These are phyloP conservation scores for Drosophila prostipennis DNA, from an alignment of 2,888 invertebrate genomes.

Conservation along the genomic window DNA sequence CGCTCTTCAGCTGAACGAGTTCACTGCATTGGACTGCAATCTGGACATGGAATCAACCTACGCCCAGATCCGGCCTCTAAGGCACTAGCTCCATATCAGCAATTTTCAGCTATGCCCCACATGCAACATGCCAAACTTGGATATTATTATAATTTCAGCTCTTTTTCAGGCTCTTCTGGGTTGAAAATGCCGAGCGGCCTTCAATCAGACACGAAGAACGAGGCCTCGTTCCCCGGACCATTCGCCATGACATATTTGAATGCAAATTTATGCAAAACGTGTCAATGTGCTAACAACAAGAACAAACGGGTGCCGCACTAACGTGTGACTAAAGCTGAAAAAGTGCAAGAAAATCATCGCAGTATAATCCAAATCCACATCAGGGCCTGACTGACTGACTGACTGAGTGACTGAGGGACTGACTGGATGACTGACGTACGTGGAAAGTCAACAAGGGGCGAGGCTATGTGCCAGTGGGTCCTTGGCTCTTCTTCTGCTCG, in stretches of 20 bases:
- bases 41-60: constrained; percentile 20
- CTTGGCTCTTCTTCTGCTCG: constrained; percentile 15
- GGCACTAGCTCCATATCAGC: constrained; percentile 22
- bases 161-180: not conserved
- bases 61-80: constrained; percentile 15
- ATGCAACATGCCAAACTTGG: constrained; percentile 35
- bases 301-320: constrained; percentile 47
- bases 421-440: constrained; percentile 30
- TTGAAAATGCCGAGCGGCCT: constrained; percentile 31
- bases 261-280: constrained; percentile 82
- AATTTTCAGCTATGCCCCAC: constrained; percentile 35
- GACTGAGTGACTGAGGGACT: constrained; percentile 1
- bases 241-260: constrained; percentile 61
- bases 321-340: constrained; percentile 58
- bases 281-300: constrained; percentile 80
- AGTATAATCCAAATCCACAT: constrained; percentile 31
- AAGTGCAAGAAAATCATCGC: constrained; percentile 32
- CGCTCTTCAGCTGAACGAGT: not conserved
- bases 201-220: constrained; percentile 41
- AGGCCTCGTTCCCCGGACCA: not conserved
- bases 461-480: constrained; percentile 38
- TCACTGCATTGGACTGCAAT: constrained; percentile 14
- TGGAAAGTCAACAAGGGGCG: constrained; percentile 48
- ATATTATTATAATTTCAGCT: constrained; percentile 25
- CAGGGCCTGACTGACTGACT: constrained; percentile 18